Percentiles rank a stretch among this genome's conserved stretches.
phyloP scores from a whole-genome alignment of 2,888 invertebrate species.

The Vandiemenella viatica region DNA sequence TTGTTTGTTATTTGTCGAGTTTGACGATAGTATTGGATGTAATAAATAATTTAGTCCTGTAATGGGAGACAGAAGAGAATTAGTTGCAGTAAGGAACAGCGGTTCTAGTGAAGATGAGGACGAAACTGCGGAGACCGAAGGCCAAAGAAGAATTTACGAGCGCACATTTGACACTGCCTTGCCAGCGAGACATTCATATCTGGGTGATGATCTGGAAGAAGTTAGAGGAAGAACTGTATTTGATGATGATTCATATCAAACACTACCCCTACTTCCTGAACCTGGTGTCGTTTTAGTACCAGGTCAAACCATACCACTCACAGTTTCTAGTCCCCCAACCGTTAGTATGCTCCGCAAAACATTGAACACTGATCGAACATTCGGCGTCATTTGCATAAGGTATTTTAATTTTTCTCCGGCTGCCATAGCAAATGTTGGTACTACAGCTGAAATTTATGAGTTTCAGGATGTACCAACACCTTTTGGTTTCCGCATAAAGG shows the following conservation, averaged over 20 bases:
- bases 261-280: constrained; percentile 41
- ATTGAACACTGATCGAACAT: constrained; percentile 42
- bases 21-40: too few species aligned
- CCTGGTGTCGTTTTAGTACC: constrained; percentile 54
- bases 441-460: constrained; percentile 50
- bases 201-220: constrained; percentile 43
- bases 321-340: constrained; percentile 36
- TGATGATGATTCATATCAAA: constrained; percentile 36
- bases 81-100: too few species aligned
- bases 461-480: constrained; percentile 34
- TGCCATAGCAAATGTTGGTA: constrained; percentile 28
- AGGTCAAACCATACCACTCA: constrained; percentile 63
- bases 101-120: neutral
- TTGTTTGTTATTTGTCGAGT: too few species aligned
- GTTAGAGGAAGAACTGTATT: constrained; percentile 47
- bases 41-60: too few species aligned
- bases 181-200: constrained; percentile 27
- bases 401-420: neutral
- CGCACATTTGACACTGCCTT: constrained; percentile 11
- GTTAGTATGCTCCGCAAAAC: constrained; percentile 41
- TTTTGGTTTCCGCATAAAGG: constrained; percentile 45
- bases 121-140: too few species aligned
- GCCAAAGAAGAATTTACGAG: neutral
- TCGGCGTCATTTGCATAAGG: constrained; percentile 43
- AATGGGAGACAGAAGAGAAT: too few species aligned